Evolutionary conservation across 1,140 invertebrate genomes (phyloP).

Genomic region (Tetragonula clypearis): DNA sequence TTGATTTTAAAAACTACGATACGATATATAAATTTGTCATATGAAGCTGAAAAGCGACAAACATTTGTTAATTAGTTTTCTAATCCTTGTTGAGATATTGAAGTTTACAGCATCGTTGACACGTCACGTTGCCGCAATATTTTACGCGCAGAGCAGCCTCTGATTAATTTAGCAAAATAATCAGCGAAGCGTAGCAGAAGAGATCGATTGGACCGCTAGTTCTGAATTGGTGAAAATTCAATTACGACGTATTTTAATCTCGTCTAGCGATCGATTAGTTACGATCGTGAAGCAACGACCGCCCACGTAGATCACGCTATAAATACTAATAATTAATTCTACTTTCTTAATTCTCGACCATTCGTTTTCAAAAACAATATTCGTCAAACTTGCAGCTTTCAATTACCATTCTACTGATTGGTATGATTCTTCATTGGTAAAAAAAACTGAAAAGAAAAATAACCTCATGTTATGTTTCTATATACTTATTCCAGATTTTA

Average conservation of each 20-base stretch:
- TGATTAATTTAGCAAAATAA: conserved; percentile 49
- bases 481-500: not conserved
- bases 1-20: too few relatives aligned
- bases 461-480: too few relatives aligned
- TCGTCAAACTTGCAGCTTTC: not conserved
- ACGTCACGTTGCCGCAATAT: not conserved
- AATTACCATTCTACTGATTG: not conserved
- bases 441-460: too few relatives aligned
- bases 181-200: conserved; percentile 43
- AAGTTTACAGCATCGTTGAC: not conserved
- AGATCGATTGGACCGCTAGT: conserved; percentile 21
- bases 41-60: not conserved
- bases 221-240: conserved; percentile 69
- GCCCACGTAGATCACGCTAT: conserved; percentile 61
- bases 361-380: not conserved
- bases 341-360: not conserved
- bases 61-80: not conserved
- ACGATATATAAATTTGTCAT: not conserved
- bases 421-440: too few relatives aligned
- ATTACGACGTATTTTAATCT: conserved; percentile 75
- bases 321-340: conserved; percentile 37
- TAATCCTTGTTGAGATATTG: not conserved
- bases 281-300: conserved; percentile 69
- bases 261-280: conserved; percentile 71
- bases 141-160: conserved; percentile 19